phyloP scores from a whole-genome alignment of 2,113 vertebrate species.

The Bostrychus sinensis region DNA sequence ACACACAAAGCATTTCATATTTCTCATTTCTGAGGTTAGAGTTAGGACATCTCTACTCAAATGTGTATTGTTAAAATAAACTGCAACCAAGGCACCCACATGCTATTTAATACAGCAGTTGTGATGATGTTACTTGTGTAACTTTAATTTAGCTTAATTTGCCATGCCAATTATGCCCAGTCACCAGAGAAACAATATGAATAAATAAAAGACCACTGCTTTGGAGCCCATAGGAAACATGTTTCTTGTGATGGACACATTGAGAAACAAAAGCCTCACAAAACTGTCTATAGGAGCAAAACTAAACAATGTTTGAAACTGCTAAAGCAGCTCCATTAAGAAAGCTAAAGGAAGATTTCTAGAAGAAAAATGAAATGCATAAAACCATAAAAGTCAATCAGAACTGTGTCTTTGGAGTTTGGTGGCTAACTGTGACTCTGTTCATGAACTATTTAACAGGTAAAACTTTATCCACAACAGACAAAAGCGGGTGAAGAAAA shows the following conservation, averaged over 20 bases:
- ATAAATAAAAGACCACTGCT: no score
- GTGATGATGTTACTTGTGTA: no score
- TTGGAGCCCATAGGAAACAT: no score
- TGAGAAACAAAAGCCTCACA: no score
- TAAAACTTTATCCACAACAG: constrained; percentile 16
- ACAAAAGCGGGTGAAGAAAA: neutral
- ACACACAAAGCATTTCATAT: neutral
- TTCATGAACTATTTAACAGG: neutral
- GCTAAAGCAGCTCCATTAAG: neutral
- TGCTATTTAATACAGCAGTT: neutral
- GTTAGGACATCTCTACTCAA: neutral
- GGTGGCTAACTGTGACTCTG: neutral
- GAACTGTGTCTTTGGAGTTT: constrained; percentile 4
- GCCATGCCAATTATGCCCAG: neutral
- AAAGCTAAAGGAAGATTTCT: neutral
- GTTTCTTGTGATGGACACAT: no score
- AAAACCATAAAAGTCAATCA: neutral
- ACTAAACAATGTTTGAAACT: constrained; percentile 16
- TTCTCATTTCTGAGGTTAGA: neutral
- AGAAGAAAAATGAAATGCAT: neutral
- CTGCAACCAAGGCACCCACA: neutral
- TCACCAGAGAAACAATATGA: no score
- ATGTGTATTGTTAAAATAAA: neutral
- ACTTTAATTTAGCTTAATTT: no score
- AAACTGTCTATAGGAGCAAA: neutral